Evolutionary conservation across 2,797 vertebrate species (phyloP).

Genomic region (Falco concolor): DNA sequence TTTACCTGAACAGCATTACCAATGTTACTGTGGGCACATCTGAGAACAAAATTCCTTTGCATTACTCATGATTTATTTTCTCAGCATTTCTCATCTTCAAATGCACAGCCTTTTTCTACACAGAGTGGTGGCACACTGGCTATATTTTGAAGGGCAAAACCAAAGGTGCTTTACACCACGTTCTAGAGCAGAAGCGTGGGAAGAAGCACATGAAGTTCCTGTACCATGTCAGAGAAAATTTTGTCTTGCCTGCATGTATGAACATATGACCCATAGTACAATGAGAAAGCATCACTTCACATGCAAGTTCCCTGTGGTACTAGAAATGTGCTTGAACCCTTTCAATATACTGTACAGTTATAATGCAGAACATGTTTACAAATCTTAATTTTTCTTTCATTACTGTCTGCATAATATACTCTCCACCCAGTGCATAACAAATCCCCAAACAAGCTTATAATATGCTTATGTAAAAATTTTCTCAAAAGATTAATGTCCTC

Average conservation of each 20-base stretch:
- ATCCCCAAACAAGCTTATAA: constrained; percentile 7
- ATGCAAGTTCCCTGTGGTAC: neutral
- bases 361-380: neutral
- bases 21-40: neutral
- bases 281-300: neutral
- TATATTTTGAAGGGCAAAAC: neutral
- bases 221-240: neutral
- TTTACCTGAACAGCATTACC: neutral
- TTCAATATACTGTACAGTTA: neutral
- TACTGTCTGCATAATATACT: neutral
- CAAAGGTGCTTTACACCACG: neutral
- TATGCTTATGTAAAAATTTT: constrained; percentile 42
- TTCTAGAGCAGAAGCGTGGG: neutral
- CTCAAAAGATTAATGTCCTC: constrained; percentile 35
- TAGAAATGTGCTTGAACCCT: neutral
- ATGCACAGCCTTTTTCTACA: neutral
- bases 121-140: neutral
- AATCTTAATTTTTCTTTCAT: neutral
- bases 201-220: neutral
- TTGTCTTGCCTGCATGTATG: neutral
- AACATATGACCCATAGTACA: neutral
- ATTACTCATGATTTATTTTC: neutral
- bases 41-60: neutral
- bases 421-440: neutral
- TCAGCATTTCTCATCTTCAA: neutral